Conservation (phyloP, 2,797 vertebrate species). For the Catharus ustulatus region DNA sequence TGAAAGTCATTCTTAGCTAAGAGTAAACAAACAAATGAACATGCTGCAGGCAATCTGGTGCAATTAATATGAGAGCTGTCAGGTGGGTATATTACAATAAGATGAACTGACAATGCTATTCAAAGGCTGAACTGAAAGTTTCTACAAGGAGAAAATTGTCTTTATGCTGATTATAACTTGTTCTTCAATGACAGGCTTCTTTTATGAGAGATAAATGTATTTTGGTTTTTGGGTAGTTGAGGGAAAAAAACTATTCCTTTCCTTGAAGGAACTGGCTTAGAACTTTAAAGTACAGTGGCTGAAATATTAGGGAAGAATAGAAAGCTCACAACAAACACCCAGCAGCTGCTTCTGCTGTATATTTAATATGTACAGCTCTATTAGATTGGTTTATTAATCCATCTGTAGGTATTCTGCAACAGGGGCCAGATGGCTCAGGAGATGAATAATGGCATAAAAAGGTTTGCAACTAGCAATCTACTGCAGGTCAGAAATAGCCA, state of each 20-base stretch:
- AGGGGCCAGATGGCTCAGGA: slow-evolving; percentile 19
- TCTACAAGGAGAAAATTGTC: slow-evolving; percentile 55
- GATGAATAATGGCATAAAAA: neutral
- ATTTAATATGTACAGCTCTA: slow-evolving; percentile 56
- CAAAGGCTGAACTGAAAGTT: slow-evolving; percentile 54
- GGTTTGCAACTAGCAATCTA: neutral
- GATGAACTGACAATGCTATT: slow-evolving; percentile 38
- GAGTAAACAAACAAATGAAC: slow-evolving; percentile 25
- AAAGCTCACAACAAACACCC: slow-evolving; percentile 43
- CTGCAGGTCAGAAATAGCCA: neutral
- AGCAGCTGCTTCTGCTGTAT: slow-evolving; percentile 57
- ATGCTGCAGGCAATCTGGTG: slow-evolving; percentile 42
- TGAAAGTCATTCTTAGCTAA: slow-evolving; percentile 41
- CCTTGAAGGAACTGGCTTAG: neutral
- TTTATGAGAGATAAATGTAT: slow-evolving; percentile 63
- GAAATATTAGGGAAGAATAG: slow-evolving; percentile 16
- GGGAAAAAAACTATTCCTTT: neutral
- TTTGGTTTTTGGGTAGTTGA: slow-evolving; percentile 28
- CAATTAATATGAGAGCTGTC: slow-evolving; percentile 68
- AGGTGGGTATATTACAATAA: slow-evolving; percentile 32
- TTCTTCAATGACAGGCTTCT: slow-evolving; percentile 43
- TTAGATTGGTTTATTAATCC: slow-evolving; percentile 60
- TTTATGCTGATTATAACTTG: slow-evolving; percentile 63
- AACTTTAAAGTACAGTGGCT: neutral
- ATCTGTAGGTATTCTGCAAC: slow-evolving; percentile 44